These are phyloP conservation scores for Drosophila ficusphila DNA, from an alignment of 1,140 invertebrate species.

Conservation along the genomic window DNA sequence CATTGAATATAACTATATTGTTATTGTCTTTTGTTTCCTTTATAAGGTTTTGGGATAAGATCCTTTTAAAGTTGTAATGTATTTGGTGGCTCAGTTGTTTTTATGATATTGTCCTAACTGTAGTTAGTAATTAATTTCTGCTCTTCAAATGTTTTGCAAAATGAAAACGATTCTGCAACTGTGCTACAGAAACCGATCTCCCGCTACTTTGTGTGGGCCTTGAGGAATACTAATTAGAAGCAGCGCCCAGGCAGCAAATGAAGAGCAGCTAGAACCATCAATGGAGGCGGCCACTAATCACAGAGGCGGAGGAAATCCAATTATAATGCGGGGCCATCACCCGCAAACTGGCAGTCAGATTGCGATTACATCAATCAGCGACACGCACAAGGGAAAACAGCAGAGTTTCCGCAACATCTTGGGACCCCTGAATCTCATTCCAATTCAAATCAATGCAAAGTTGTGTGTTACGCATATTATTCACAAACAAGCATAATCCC, in stretches of 20 bases:
- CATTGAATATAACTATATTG: conserved; percentile 1
- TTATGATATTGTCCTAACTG: neutral
- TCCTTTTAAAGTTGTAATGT: too few species aligned
- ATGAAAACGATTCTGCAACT: neutral
- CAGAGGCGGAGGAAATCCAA: conserved; percentile 39
- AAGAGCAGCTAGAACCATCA: conserved; percentile 16
- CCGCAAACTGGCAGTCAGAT: conserved; percentile 16
- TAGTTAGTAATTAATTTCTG: neutral
- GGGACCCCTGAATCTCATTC: conserved; percentile 21
- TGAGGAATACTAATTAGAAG: conserved; percentile 28
- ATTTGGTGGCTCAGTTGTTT: too few species aligned
- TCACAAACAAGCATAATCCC: conserved; percentile 1
- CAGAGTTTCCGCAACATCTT: conserved; percentile 49
- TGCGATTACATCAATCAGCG: conserved; percentile 61
- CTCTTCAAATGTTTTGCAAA: neutral
- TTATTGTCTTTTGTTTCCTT: neutral
- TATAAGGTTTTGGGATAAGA: too few species aligned
- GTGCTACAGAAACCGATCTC: neutral
- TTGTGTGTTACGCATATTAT: conserved; percentile 49
- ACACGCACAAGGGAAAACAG: conserved; percentile 39
- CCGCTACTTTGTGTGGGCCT: conserved; percentile 17
- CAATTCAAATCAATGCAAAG: conserved; percentile 62
- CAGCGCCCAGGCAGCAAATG: conserved; percentile 4
- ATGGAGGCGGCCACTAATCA: conserved; percentile 25
- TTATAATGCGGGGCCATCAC: conserved; percentile 32